A percentile compares a stretch with the other conserved stretches of the same genome.
These are phyloP conservation scores for Eucriotettix oculatus DNA, from an alignment of 2,888 invertebrate genomes.

Conservation along the genomic window DNA sequence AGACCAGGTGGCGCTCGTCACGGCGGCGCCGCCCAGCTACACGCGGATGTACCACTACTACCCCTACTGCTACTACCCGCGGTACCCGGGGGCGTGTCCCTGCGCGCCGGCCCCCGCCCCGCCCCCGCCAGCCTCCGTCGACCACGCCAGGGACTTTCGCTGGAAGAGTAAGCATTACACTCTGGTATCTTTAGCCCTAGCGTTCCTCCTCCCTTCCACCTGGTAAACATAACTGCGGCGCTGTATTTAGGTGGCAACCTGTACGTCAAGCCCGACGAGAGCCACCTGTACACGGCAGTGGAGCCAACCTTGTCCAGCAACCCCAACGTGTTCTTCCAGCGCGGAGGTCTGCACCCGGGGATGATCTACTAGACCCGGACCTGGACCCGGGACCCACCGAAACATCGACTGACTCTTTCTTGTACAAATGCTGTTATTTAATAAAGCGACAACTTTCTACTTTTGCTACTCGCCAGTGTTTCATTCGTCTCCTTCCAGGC, in stretches of 20 bases:
- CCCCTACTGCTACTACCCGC: constrained; percentile 31
- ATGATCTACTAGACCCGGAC: constrained; percentile 56
- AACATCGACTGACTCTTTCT: too few relatives aligned
- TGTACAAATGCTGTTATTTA: too few relatives aligned
- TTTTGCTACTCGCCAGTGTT: too few relatives aligned
- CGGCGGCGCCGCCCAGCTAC: constrained; percentile 41
- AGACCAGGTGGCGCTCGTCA: constrained; percentile 47
- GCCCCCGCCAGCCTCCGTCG: not conserved
- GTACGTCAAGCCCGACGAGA: constrained; percentile 64
- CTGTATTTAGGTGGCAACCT: constrained; percentile 34
- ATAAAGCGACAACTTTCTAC: too few relatives aligned
- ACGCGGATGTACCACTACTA: constrained; percentile 44
- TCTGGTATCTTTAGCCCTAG: too few relatives aligned
- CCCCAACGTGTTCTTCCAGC: constrained; percentile 81
- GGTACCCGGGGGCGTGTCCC: not conserved
- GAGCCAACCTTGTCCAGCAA: constrained; percentile 76
- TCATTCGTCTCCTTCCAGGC: too few relatives aligned
- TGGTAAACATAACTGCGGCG: too few relatives aligned
- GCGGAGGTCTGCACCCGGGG: constrained; percentile 70
- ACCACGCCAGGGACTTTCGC: not conserved
- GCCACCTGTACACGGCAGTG: constrained; percentile 68
- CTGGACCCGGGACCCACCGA: too few relatives aligned
- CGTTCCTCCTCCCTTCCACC: too few relatives aligned
- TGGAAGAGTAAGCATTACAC: not conserved
- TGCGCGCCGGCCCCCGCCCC: not conserved